A percentile compares a stretch with the other conserved stretches of the same genome.
These are phyloP conservation scores for Hassar affinis DNA, from an alignment of 2,113 vertebrate species.

Conservation along the genomic window DNA sequence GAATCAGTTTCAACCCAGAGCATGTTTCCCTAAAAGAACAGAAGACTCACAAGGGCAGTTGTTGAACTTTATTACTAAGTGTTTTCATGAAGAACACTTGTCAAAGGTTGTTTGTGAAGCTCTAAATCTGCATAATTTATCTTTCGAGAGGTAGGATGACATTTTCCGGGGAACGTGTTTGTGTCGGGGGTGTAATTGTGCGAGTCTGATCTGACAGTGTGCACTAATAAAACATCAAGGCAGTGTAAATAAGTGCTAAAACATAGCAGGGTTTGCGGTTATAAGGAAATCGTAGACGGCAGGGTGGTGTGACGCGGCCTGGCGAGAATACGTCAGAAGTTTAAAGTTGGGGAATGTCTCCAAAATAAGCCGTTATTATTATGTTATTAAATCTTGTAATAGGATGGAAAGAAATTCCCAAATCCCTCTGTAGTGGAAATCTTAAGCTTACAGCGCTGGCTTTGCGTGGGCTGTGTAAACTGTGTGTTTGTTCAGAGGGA, in stretches of 20 bases:
- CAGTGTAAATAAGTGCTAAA: not conserved
- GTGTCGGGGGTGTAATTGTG: not conserved
- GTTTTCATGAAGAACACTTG: too few relatives aligned
- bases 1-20: not conserved
- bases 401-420: not conserved
- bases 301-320: not conserved
- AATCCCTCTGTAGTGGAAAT: too few relatives aligned
- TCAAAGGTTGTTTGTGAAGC: too few relatives aligned
- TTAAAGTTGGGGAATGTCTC: too few relatives aligned
- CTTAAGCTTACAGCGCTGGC: too few relatives aligned
- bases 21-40: not conserved
- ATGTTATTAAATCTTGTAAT: not conserved
- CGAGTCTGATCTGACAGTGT: not conserved
- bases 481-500: slow-evolving; percentile 74
- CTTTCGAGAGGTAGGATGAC: not conserved
- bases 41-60: not conserved
- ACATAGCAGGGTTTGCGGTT: not conserved
- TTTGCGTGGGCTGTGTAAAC: not conserved
- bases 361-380: not conserved
- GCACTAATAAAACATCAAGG: not conserved
- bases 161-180: not conserved
- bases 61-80: too few relatives aligned
- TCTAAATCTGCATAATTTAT: not conserved
- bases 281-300: not conserved
- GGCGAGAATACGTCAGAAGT: too few relatives aligned